These are phyloP conservation scores for Eupithecia subumbrata DNA, from an alignment of 2,888 invertebrate genomes.

Conservation along the genomic window DNA sequence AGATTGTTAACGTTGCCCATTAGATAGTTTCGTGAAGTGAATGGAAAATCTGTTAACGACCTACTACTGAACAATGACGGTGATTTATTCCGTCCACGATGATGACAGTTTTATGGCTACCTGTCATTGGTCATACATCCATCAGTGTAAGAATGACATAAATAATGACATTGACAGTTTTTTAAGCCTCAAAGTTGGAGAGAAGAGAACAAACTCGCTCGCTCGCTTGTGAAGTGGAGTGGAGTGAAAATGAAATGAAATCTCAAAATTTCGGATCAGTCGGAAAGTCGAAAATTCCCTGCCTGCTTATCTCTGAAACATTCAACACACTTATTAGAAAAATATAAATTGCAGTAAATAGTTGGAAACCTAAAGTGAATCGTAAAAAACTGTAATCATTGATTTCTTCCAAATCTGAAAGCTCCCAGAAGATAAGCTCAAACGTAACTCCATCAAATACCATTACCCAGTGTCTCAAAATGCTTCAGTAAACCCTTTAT, in stretches of 20 bases:
- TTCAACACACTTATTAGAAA: neutral
- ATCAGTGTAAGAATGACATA: too few relatives aligned
- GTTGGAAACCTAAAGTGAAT: neutral
- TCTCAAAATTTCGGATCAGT: neutral
- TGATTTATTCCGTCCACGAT: too few relatives aligned
- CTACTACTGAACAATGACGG: too few relatives aligned
- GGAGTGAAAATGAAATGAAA: neutral
- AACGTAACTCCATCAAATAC: neutral
- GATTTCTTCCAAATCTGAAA: constrained; percentile 21
- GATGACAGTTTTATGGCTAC: too few relatives aligned
- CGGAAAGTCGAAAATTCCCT: neutral
- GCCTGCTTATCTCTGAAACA: neutral
- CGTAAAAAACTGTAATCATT: constrained; percentile 69
- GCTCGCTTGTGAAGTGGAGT: too few relatives aligned
- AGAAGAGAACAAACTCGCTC: too few relatives aligned
- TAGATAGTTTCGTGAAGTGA: too few relatives aligned
- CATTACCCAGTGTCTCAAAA: neutral
- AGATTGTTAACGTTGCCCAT: too few relatives aligned
- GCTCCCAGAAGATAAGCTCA: constrained; percentile 20
- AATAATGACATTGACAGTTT: too few relatives aligned
- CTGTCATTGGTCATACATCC: too few relatives aligned
- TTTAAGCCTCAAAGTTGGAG: too few relatives aligned
- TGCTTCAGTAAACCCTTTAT: neutral
- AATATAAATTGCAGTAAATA: neutral
- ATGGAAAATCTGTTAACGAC: too few relatives aligned